Evolutionary conservation across 2,797 vertebrate genomes (phyloP), one percentile per base, ranked within the genome.

Genomic region (Chaetophractus vellerosus): DNA sequence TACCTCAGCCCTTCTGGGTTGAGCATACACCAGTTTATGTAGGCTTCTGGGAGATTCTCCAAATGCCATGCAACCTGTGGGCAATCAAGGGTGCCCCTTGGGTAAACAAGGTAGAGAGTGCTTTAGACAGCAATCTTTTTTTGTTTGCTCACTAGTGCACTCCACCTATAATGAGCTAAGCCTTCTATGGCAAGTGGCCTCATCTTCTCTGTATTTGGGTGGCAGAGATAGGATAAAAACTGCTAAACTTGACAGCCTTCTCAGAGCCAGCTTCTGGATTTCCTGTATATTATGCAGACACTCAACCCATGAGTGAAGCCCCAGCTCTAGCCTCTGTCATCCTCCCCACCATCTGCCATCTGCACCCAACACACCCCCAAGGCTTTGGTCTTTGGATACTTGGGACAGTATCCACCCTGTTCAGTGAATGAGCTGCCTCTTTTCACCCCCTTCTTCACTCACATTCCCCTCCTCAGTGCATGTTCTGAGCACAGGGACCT

Each of bases 61-160:
- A 52, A 6, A 10, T 4, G 1, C 4, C 1, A 28, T 4, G 15
- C 12, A n/a, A 0, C 1, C 59, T 14, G 4, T 9, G 9, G 16
- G 74, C 12, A 6, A 18, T 74, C 12, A 5, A 31, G 71, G 28
- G 38, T 6, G 23, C 26, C 36, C 63, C 14, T 26, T 24, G n/a
- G 59, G 16, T 38, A 6, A 71, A 24, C 26, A 52, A 21, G 63
- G 36, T 2, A 1, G 19, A 74, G 9, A 12, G 10, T 12, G 55
- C 28, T 16, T 41, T 55, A 36, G 31, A n/a, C 50, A 36, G 64
- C 15, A 21, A 18, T 55, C 31, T 28, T 59, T 59, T 50, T 19
- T 2, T 55, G 0, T 45, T 31, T 36, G 8, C 64, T 36, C 8
- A 12, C 45, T 33, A 23, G 10, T 52, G 0, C 23, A 45, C 33